Conservation (phyloP, 1,140 invertebrate genomes). For the Anadara kagoshimensis region DNA sequence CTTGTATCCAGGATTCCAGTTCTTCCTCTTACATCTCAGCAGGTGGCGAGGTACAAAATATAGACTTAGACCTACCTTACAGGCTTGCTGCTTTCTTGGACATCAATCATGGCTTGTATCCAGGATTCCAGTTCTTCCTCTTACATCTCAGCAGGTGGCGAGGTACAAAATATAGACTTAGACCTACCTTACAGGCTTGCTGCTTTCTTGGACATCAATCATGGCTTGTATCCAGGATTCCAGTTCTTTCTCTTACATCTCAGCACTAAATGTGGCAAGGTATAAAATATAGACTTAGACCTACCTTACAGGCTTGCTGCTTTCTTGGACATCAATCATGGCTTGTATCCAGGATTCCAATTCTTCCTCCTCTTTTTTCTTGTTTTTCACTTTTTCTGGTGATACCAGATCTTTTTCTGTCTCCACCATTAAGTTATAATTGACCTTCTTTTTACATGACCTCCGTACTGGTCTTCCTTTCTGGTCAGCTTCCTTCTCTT, state of each 20-base stretch:
- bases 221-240: constrained; percentile 60
- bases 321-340: constrained; percentile 38
- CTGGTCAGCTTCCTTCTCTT: constrained; percentile 45
- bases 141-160: too few species aligned
- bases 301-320: too few species aligned
- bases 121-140: constrained; percentile 61
- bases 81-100: too few species aligned
- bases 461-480: constrained; percentile 55
- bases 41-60: too few species aligned
- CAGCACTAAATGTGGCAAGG: neutral
- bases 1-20: constrained; percentile 59
- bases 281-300: too few species aligned
- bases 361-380: constrained; percentile 55
- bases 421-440: constrained; percentile 59
- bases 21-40: constrained; percentile 57
- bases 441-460: constrained; percentile 40
- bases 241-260: constrained; percentile 57
- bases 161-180: too few species aligned
- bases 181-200: too few species aligned
- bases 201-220: constrained; percentile 32
- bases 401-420: constrained; percentile 25
- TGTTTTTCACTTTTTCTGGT: constrained; percentile 27
- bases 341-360: constrained; percentile 60
- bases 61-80: too few species aligned
- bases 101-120: constrained; percentile 54